Evolutionary conservation across 2,888 invertebrate species (phyloP).

Genomic region (Drosophila setosimentum): DNA sequence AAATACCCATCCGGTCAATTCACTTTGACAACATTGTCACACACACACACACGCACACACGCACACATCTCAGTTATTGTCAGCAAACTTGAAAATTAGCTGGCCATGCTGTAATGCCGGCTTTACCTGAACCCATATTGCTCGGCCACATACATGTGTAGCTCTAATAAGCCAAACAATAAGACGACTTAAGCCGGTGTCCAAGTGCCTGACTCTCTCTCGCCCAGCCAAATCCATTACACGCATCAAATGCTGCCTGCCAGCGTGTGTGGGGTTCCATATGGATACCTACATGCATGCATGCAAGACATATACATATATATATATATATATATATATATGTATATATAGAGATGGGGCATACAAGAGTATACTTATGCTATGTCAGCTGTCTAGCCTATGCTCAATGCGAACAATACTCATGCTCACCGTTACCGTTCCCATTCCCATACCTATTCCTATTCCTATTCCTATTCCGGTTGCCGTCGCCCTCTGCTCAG

Average conservation of each 20-base stretch:
- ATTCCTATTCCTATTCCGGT: too few species aligned
- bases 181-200: conserved; percentile 67
- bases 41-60: conserved; percentile 34
- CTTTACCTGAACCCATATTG: conserved; percentile 30
- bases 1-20: conserved; percentile 46
- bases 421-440: conserved; percentile 6
- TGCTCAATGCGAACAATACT: conserved; percentile 33
- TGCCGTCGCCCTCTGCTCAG: conserved; percentile 15
- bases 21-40: conserved; percentile 36
- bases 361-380: not conserved
- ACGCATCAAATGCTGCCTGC: conserved; percentile 55
- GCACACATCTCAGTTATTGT: conserved; percentile 31
- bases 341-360: not conserved
- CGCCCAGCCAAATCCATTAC: conserved; percentile 49
- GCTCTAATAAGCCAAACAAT: conserved; percentile 62
- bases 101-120: conserved; percentile 19
- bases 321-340: not conserved
- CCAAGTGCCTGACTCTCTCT: conserved; percentile 31
- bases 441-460: not conserved
- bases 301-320: not conserved
- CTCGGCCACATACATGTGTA: conserved; percentile 56
- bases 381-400: conserved; percentile 17
- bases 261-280: conserved; percentile 12
- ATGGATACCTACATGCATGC: not conserved
- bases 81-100: conserved; percentile 59